phyloP scores from a whole-genome alignment of 2,113 vertebrate species.

The Centropus bengalensis region DNA sequence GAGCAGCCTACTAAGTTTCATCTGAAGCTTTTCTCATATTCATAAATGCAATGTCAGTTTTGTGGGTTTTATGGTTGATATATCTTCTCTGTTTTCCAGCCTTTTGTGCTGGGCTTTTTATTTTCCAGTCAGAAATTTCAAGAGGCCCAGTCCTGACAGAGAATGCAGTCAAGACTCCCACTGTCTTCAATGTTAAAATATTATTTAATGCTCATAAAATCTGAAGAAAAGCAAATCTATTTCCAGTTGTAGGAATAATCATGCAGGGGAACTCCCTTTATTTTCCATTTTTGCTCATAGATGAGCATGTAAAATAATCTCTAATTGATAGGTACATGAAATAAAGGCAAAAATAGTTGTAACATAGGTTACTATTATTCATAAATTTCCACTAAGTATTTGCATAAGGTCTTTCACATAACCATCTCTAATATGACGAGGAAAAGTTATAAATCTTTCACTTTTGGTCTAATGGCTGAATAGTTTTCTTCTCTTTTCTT shows the following conservation, averaged over 20 bases:
- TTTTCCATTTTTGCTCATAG: conserved; percentile 15
- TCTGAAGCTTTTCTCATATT: not conserved
- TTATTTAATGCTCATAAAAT: not conserved
- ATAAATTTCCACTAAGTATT: conserved; percentile 33
- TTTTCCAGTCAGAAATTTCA: conserved; percentile 17
- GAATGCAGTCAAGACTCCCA: not conserved
- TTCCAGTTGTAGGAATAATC: not conserved
- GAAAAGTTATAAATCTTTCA: conserved; percentile 13
- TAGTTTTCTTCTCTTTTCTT: conserved; percentile 9
- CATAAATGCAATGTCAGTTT: not conserved
- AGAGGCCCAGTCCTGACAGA: not conserved
- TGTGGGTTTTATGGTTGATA: not conserved
- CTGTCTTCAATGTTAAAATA: not conserved
- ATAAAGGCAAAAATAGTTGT: conserved; percentile 15
- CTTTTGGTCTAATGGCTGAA: not conserved
- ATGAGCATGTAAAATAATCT: not conserved
- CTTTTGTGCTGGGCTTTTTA: not conserved
- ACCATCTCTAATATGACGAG: not conserved
- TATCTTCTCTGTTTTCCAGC: not conserved
- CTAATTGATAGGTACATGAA: not conserved
- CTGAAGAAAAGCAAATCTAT: not conserved
- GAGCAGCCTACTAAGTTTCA: not conserved
- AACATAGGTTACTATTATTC: not conserved
- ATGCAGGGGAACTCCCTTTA: not conserved
- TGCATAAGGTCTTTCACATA: conserved; percentile 37